These are phyloP conservation scores for Oscarella lobularis DNA, from an alignment of 37 sponge, comb jelly and placozoan species.

Conservation along the genomic window DNA sequence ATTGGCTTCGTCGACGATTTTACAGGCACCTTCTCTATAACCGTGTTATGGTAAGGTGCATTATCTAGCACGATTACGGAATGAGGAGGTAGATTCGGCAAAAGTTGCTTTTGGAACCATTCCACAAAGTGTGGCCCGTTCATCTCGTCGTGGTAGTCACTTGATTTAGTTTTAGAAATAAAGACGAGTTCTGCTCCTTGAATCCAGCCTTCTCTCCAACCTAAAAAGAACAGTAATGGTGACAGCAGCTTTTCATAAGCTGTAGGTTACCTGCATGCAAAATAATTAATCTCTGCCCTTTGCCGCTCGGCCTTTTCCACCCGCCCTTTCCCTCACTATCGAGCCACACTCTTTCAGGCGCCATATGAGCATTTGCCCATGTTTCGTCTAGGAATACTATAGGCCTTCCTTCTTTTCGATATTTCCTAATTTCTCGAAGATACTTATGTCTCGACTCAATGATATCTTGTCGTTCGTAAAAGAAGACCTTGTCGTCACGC, in stretches of 20 bases:
- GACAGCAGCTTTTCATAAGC: too few relatives aligned
- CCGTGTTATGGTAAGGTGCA: constrained; percentile 4
- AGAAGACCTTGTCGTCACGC: not conserved
- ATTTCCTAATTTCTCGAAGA: not conserved
- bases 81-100: not conserved
- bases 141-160: constrained; percentile 29
- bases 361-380: constrained; percentile 19
- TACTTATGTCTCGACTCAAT: not conserved
- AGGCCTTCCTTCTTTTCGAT: not conserved
- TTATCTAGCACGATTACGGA: constrained; percentile 3
- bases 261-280: constrained; percentile 25
- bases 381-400: constrained; percentile 15
- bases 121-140: constrained; percentile 8
- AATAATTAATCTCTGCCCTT: constrained; percentile 17
- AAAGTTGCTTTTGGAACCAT: not conserved
- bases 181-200: constrained; percentile 4
- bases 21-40: not conserved
- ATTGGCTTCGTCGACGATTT: not conserved
- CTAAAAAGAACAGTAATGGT: too few relatives aligned
- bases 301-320: constrained; percentile 14
- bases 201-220: constrained; percentile 11
- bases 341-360: constrained; percentile 3
- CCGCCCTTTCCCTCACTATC: constrained; percentile 16
- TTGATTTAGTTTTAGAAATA: constrained; percentile 7
- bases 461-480: not conserved